Evolutionary conservation across 2,888 invertebrate species (phyloP), one percentile per base, ranked within the genome.

Genomic region (Luffia ferchaultella): DNA sequence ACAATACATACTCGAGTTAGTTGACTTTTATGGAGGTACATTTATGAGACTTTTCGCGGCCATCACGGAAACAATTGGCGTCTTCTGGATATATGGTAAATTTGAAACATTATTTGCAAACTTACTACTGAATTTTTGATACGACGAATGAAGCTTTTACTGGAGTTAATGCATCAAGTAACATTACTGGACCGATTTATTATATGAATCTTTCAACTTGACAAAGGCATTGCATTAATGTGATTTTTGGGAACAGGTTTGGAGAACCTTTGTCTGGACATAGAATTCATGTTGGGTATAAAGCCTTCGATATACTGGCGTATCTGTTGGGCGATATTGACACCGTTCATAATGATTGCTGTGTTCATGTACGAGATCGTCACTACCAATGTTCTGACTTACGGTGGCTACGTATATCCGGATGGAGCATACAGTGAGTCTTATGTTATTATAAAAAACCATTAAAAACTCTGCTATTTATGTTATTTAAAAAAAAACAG

Each of bases 11-110:
- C 67, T 92, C 30, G 90, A 90, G 44, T 65, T 93, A 46, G 89
- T 93, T 58, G 93, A 93, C 64, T 87, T 88, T 56, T 93, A 90
- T 62, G 92, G 91, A 1, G 91, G 91, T n/a, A 89, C 93, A 0
- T 89, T 93, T 67, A 88, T 94, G 64, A 89, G 92, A 9, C 79
- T 93, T 51, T 84, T 89, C 43, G 74, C 89, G 52, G 90, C 88
- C 46, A 89, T 90, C 17, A 69, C 85, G 18, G 93, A 94, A 67
- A 86, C 90, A 46, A 80, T 90, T 43, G 89, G 90, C 0, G 76
- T 94, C 2, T 87, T 89, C 54, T 94, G 92, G 90, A 87, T 93
- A 50, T 94, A 94, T 63, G 92, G 93, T 88, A 67, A 62, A 51
- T 53, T 30, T n/a, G n/a, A n/a, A n/a, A n/a, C n/a, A n/a, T n/a